Evolutionary conservation across 2,797 vertebrate species (phyloP), one percentile per base, ranked within the genome.

Genomic region (Bradypus variegatus): DNA sequence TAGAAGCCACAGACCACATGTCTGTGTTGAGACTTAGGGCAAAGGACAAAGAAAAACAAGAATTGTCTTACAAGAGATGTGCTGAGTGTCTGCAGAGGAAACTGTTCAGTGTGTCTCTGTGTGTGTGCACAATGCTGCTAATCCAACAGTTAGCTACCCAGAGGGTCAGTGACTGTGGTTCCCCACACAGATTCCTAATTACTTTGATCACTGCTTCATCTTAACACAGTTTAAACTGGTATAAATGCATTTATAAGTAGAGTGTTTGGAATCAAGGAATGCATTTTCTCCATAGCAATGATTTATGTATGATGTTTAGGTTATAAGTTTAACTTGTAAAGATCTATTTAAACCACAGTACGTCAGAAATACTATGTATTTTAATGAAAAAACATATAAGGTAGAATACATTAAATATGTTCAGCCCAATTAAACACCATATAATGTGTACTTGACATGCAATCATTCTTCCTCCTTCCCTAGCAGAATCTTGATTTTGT

Each of bases 161-260:
- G 14, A 16, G 36, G 25, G 38, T 48, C 77, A 16, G 36, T 60
- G 53, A 90, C 78, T 89, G 83, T 58, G 62, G 11, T 38, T 88
- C 53, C 75, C 77, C 70, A 31, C 8, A 50, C 8, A 85, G 73
- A 89, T 62, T 11, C 72, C 33, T 55, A 60, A 76, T 72, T 70
- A 58, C 69, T 21, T 76, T 77, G 55, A 73, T 67, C 14, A 53
- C 23, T 77, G 10, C 25, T 91, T 85, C 19, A 73, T 85, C 85
- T 75, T 53, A 78, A 23, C 21, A 45, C 69, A 45, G 13, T 72
- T 89, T 91, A 88, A 48, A 36, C 31, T 58, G 58, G 29, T 25
- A 89, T 64, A 81, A 64, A 72, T 53, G 29, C n/a, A 80, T 67
- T 94, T 85, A 73, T 31, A 81, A 87, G 77, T 81, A 84, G 90